A percentile compares a stretch with the other conserved stretches of the same genome.
Evolutionary conservation across 2,888 invertebrate species (phyloP).

Genomic region (Sarcophaga caerulescens): DNA sequence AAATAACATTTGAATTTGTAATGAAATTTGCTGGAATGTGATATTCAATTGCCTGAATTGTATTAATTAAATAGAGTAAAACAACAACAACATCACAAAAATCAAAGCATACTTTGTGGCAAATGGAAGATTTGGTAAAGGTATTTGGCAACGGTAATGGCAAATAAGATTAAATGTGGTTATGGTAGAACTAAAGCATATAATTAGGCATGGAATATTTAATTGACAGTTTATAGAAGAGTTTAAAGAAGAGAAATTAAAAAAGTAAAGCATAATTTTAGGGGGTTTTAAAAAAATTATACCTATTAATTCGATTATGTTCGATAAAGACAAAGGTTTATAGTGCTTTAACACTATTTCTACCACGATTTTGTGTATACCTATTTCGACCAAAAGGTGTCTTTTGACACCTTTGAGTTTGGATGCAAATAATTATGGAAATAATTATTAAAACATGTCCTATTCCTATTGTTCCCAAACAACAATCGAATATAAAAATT

Average conservation of each 20-base stretch:
- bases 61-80: conserved; percentile 15
- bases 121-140: neutral
- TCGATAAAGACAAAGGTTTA: too few relatives aligned
- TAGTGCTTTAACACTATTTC: too few relatives aligned
- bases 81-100: neutral
- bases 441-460: too few relatives aligned
- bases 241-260: neutral
- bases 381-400: too few relatives aligned
- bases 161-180: neutral
- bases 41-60: conserved; percentile 12
- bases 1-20: conserved; percentile 45
- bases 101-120: conserved; percentile 18
- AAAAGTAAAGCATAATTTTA: conserved; percentile 6
- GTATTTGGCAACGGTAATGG: neutral
- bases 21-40: conserved; percentile 24
- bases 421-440: too few relatives aligned
- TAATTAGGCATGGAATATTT: neutral
- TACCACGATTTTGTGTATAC: too few relatives aligned
- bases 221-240: neutral
- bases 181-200: neutral
- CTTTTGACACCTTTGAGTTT: too few relatives aligned
- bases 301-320: too few relatives aligned
- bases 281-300: neutral
- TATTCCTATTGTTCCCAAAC: too few relatives aligned
- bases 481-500: too few relatives aligned